Base-by-base conservation (phyloP, 2,888 invertebrate genomes). In the Odontomyia ornata region DNA sequence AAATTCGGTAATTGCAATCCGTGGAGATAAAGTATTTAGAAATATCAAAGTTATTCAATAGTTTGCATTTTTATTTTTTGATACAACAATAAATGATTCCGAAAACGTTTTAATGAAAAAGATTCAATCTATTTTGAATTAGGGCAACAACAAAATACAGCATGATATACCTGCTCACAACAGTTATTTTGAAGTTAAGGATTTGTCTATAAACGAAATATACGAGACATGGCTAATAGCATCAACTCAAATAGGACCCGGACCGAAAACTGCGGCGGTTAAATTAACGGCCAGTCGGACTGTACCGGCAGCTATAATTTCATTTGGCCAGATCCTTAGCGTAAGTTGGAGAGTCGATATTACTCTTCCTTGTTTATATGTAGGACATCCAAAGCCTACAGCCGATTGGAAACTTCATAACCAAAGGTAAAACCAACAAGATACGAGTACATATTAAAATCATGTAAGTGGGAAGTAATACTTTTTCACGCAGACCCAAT, bases 171-270 rank as follows among this genome's bases (percentile, higher is more conserved):
- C 87, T 1, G 87, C 89, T n/a, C 87, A 87, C 78, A 87, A 87
- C 81, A 85, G 87, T 30, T 88, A 89, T 80, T 89, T 89, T 80
- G 88, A 90, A 80, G 88, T 88, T 0, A 87, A 86, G 71, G 89
- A 89, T 75, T 83, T 91, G 76, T 88, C 88, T 78, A 85, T 85
- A 64, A 86, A 88, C 56, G 88, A 89, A 80, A 88, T 89, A 23
- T 91, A 91, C 81, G 90, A 90, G 81, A 89, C 91, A 76, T 90
- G 90, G 88, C 89, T 91, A 1, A 89, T 90, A 1, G 91, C 91
- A 0, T 89, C 89, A 23, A 91, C 91, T 0, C 88, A 89, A 81
- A 88, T 90, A 57, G 91, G 91, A 0, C 89, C 90, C 81, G 91
- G 91, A 1, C 88, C 88, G 1, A 89, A 88, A 81, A 89, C 90